A percentile compares a stretch with the other conserved stretches of the same genome.
Conservation (phyloP, 2,113 vertebrate genomes). For the Balaeniceps rex region DNA sequence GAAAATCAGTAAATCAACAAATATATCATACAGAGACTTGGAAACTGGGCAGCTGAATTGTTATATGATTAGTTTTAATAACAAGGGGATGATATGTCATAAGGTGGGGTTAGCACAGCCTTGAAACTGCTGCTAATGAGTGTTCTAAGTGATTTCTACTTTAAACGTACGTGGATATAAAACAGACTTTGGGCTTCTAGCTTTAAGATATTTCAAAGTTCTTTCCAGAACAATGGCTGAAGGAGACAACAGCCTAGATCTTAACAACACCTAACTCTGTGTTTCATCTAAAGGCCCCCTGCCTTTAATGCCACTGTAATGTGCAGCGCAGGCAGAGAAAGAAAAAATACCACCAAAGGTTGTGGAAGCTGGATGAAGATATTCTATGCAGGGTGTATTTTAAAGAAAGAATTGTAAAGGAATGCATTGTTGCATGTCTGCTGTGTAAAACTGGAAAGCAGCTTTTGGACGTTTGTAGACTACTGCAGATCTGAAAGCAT, state of each 20-base stretch:
- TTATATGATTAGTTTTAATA: neutral
- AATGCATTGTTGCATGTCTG: neutral
- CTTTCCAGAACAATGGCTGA: neutral
- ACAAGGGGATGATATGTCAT: neutral
- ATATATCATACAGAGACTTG: neutral
- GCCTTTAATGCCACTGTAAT: neutral
- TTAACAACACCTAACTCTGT: neutral
- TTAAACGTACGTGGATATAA: neutral
- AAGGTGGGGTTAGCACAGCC: neutral
- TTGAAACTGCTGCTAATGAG: neutral
- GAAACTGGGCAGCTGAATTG: neutral
- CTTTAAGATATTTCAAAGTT: neutral
- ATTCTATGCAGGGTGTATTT: neutral
- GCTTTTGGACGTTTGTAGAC: neutral
- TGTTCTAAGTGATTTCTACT: neutral
- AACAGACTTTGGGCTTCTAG: neutral
- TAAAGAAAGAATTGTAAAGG: neutral
- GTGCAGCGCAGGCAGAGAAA: neutral
- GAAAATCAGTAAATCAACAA: neutral
- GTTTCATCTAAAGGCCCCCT: neutral
- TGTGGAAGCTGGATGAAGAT: neutral
- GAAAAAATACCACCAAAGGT: neutral
- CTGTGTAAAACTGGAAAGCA: neutral
- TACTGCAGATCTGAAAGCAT: neutral
- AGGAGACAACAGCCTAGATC: neutral